These are phyloP conservation scores for Perca schrenkii DNA, from an alignment of 2,113 vertebrate genomes.

Conservation along the genomic window DNA sequence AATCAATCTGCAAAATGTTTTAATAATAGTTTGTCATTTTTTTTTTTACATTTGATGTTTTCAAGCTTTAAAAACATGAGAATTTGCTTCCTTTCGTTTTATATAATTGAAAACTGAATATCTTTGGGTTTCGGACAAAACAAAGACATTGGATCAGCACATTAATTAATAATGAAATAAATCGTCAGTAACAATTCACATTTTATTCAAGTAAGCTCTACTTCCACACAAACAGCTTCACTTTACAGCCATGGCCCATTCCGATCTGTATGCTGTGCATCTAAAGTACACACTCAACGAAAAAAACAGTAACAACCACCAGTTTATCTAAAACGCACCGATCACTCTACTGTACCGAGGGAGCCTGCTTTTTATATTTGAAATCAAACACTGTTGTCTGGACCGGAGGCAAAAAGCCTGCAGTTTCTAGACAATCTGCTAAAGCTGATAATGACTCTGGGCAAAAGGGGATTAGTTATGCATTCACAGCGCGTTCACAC, in stretches of 20 bases:
- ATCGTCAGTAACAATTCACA: background rate
- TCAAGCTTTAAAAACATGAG: background rate
- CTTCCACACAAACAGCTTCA: background rate
- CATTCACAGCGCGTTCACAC: conserved; percentile 49
- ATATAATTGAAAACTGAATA: background rate
- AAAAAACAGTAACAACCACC: conserved; percentile 1
- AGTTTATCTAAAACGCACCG: conserved; percentile 52
- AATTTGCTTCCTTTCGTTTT: background rate
- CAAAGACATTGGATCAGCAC: background rate
- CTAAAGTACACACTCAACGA: background rate
- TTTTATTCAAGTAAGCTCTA: background rate
- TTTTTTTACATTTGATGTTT: background rate
- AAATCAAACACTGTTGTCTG: conserved; percentile 44
- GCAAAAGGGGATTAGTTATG: conserved; percentile 54
- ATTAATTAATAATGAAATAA: conserved; percentile 4
- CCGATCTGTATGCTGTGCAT: conserved; percentile 24
- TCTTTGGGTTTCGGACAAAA: background rate
- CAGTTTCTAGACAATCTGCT: conserved; percentile 65
- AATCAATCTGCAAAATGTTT: background rate
- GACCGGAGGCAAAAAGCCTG: conserved; percentile 24
- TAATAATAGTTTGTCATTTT: background rate
- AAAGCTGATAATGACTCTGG: conserved; percentile 69
- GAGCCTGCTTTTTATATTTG: conserved; percentile 20
- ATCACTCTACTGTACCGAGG: background rate
- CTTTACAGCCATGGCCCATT: conserved; percentile 1